Evolutionary conservation across 2,888 invertebrate species (phyloP).

Genomic region (Noctua comes): DNA sequence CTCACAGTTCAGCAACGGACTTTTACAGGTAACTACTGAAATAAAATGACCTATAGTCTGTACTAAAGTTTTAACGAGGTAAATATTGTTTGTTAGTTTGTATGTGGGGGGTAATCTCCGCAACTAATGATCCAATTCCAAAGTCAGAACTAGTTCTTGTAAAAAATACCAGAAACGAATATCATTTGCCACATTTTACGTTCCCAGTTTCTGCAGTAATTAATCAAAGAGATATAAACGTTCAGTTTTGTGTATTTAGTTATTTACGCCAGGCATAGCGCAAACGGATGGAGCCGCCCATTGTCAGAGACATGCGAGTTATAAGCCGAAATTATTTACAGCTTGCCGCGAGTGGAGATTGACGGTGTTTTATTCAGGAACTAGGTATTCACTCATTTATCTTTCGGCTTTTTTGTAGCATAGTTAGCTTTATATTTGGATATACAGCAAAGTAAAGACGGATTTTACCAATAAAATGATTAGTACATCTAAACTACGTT

Average conservation of each 20-base stretch:
- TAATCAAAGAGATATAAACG: slow-evolving; percentile 40
- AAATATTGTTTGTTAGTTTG: too few relatives aligned
- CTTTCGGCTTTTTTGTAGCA: not conserved
- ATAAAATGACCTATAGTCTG: not conserved
- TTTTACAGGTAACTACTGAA: not conserved
- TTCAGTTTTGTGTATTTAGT: slow-evolving; percentile 32
- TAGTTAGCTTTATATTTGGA: too few relatives aligned
- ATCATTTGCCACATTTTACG: slow-evolving; percentile 1
- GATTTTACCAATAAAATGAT: not conserved
- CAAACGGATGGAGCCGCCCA: slow-evolving; percentile 31
- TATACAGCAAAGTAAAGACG: not conserved
- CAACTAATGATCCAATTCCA: too few relatives aligned
- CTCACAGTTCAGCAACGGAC: not conserved
- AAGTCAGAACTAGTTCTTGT: too few relatives aligned
- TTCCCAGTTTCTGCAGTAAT: slow-evolving; percentile 40
- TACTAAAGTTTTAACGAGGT: too few relatives aligned
- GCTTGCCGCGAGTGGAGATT: slow-evolving; percentile 24
- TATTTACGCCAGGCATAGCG: slow-evolving; percentile 34
- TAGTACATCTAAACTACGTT: not conserved
- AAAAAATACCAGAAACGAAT: not conserved
- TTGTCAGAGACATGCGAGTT: slow-evolving; percentile 31
- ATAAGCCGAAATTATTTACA: slow-evolving; percentile 52
- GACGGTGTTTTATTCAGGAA: slow-evolving; percentile 35
- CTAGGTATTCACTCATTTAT: not conserved
- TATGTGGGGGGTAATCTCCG: too few relatives aligned